phyloP scores from a whole-genome alignment of 2,797 vertebrate genomes.

The Peromyscus nudipes region DNA sequence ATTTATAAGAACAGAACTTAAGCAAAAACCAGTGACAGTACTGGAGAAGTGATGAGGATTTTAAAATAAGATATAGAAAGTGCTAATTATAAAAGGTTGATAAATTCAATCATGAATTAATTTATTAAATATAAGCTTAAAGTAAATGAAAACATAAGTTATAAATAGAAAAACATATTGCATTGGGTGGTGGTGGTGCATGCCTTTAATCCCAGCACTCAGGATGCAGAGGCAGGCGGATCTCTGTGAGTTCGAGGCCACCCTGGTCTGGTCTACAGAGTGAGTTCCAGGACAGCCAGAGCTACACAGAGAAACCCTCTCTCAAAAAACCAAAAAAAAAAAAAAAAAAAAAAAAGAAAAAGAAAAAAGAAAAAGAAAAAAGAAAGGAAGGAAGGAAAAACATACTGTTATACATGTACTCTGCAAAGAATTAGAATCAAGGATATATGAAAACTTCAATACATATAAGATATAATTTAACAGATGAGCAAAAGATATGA shows the following conservation, averaged over 20 bases:
- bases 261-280: no score
- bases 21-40: neutral
- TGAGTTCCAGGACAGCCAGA: no score
- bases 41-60: neutral
- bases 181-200: neutral
- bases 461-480: neutral
- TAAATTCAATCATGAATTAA: constrained; percentile 34
- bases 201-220: neutral
- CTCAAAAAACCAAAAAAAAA: neutral
- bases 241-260: neutral
- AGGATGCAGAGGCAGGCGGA: neutral
- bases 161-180: constrained; percentile 12
- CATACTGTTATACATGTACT: neutral
- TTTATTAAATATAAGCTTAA: constrained; percentile 51
- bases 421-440: constrained; percentile 12
- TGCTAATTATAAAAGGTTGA: neutral
- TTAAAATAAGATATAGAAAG: constrained; percentile 53
- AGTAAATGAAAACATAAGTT: neutral
- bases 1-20: constrained; percentile 45
- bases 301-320: neutral
- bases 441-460: neutral
- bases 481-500: neutral
- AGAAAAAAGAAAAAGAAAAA: neutral
- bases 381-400: neutral
- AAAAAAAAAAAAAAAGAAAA: neutral